A percentile compares a stretch with the other conserved stretches of the same genome.
These are phyloP conservation scores for Caerostris extrusa DNA, from an alignment of 1,140 invertebrate species.

Conservation along the genomic window DNA sequence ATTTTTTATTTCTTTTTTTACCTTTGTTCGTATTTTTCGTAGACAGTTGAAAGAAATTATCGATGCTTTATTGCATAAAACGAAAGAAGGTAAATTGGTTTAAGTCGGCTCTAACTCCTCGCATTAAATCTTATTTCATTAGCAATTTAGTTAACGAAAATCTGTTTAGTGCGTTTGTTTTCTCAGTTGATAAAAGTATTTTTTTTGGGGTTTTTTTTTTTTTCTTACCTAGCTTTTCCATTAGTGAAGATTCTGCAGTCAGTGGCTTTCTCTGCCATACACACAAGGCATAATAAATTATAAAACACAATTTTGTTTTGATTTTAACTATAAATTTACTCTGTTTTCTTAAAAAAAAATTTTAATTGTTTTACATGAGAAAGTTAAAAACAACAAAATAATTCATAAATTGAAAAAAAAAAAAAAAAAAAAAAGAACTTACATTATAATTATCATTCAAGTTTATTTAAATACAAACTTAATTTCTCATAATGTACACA, in stretches of 20 bases:
- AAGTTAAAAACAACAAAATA: too few relatives aligned
- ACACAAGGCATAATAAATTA: neutral
- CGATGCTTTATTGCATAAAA: constrained; percentile 13
- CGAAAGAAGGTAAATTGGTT: neutral
- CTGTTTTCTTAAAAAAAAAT: too few relatives aligned
- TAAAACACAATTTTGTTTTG: too few relatives aligned
- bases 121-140: constrained; percentile 19
- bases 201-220: neutral
- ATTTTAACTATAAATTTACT: too few relatives aligned
- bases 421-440: too few relatives aligned
- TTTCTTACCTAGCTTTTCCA: neutral
- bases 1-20: neutral
- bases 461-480: too few relatives aligned
- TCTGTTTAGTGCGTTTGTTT: neutral
- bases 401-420: too few relatives aligned
- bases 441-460: too few relatives aligned
- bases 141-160: constrained; percentile 12
- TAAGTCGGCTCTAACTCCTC: neutral
- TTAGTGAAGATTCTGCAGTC: neutral
- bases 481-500: too few relatives aligned
- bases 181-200: neutral
- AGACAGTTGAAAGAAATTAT: constrained; percentile 16
- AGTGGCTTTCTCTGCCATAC: neutral
- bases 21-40: neutral
- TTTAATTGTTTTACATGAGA: too few relatives aligned